These are phyloP conservation scores for Cyprinodon brontotheroides DNA, from an alignment of 2,113 vertebrate species.

Conservation along the genomic window DNA sequence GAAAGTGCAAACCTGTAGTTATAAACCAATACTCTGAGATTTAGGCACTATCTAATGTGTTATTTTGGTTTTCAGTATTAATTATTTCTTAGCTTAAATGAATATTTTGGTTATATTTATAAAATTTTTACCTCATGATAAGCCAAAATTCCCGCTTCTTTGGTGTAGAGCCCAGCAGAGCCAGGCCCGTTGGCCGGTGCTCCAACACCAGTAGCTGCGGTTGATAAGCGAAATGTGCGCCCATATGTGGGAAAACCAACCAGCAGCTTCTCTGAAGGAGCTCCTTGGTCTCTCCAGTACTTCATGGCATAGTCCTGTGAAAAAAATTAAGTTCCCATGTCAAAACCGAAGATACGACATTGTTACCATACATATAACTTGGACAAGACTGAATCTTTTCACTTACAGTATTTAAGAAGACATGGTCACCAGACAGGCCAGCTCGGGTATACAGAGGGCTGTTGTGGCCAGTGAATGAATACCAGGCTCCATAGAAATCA, in stretches of 20 bases:
- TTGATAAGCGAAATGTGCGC: conserved; percentile 70
- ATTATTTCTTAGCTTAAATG: not conserved
- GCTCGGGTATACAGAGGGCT: conserved; percentile 73
- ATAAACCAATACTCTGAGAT: conserved; percentile 10
- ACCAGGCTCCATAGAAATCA: conserved; percentile 80
- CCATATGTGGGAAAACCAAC: conserved; percentile 82
- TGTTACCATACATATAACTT: too few species aligned
- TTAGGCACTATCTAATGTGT: not conserved
- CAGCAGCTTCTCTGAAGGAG: conserved; percentile 76
- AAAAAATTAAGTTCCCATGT: not conserved
- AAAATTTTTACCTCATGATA: conserved; percentile 79
- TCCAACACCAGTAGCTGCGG: conserved; percentile 51
- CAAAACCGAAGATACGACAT: not conserved
- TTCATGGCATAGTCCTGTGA: conserved; percentile 76
- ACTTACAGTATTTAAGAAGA: conserved; percentile 72
- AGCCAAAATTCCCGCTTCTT: conserved; percentile 79
- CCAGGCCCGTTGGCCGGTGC: conserved; percentile 65
- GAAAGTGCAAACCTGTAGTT: conserved; percentile 78
- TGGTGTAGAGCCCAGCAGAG: conserved; percentile 73
- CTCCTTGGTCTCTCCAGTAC: conserved; percentile 76
- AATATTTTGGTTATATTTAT: not conserved
- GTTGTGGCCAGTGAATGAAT: conserved; percentile 77
- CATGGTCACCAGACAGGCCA: conserved; percentile 14
- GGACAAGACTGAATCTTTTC: not conserved
- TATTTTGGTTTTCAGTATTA: not conserved